A percentile compares a stretch with the other conserved stretches of the same genome.
phyloP scores from a whole-genome alignment of 35 echinoderm and acorn worm genomes.

The Lytechinus variegatus region DNA sequence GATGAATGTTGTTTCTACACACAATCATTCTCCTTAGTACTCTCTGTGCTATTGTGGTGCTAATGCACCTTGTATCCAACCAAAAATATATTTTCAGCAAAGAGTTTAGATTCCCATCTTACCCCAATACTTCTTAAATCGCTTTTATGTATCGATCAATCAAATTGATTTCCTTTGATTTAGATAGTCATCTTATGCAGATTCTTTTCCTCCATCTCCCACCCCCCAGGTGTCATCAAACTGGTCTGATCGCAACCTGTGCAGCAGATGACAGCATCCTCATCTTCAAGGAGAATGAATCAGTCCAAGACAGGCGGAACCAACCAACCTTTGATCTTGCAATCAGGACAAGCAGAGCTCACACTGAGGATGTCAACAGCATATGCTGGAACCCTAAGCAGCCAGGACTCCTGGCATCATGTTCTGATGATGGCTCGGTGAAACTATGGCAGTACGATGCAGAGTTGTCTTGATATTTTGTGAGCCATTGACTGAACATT shows the following conservation, averaged over 20 bases:
- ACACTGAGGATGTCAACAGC: slow-evolving; percentile 86
- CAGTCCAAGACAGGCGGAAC: slow-evolving; percentile 61
- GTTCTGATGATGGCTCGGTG: slow-evolving; percentile 79
- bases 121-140: no score
- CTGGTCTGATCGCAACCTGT: slow-evolving; percentile 84
- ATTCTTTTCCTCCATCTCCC: background rate
- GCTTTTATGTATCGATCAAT: no score
- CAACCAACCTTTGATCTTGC: slow-evolving; percentile 73
- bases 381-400: slow-evolving; percentile 90
- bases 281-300: slow-evolving; percentile 81
- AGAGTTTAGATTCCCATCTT: no score
- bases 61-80: no score
- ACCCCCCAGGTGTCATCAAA: slow-evolving; percentile 73
- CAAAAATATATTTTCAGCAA: no score
- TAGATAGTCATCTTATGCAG: no score
- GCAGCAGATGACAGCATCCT: slow-evolving; percentile 87
- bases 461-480: background rate
- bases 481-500: background rate
- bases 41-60: no score
- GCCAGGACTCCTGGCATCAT: slow-evolving; percentile 78
- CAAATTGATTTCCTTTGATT: no score
- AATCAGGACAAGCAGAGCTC: slow-evolving; percentile 63
- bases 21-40: no score
- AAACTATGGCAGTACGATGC: slow-evolving; percentile 80
- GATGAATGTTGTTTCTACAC: no score